Evolutionary conservation across 1,140 invertebrate genomes (phyloP).

Genomic region (Bombus ignitus): DNA sequence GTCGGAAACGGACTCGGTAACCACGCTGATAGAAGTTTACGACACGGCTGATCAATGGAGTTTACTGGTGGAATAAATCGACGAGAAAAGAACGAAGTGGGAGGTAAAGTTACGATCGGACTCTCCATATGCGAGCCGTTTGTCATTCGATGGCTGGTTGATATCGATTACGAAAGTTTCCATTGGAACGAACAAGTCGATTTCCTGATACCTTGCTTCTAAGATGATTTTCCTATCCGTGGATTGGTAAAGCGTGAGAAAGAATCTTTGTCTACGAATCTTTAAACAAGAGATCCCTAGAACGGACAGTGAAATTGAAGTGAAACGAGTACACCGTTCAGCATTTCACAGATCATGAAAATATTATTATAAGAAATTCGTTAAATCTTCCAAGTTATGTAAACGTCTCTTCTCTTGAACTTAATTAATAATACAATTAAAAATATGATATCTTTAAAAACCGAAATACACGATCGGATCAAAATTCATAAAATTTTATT

Average conservation of each 20-base stretch:
- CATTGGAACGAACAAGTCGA: background rate
- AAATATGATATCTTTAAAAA: too few relatives aligned
- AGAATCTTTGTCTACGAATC: too few relatives aligned
- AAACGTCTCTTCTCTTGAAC: too few relatives aligned
- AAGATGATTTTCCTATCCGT: background rate
- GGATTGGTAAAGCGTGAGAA: background rate
- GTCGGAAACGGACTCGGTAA: constrained; percentile 33
- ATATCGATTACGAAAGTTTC: constrained; percentile 25
- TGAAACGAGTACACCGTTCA: too few relatives aligned
- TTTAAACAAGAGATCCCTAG: too few relatives aligned
- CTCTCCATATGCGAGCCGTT: constrained; percentile 20
- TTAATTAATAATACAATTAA: too few relatives aligned
- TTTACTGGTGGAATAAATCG: constrained; percentile 47
- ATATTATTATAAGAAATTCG: too few relatives aligned
- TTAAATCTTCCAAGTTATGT: too few relatives aligned
- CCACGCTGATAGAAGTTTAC: constrained; percentile 47
- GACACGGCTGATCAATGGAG: constrained; percentile 35
- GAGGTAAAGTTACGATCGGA: constrained; percentile 25
- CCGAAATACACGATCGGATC: background rate
- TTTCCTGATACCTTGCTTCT: background rate
- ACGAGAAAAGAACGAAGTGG: background rate
- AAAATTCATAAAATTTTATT: background rate
- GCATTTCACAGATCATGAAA: too few relatives aligned
- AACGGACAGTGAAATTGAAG: too few relatives aligned
- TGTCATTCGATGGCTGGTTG: background rate